These are phyloP conservation scores for Oreochromis spilurus DNA, from an alignment of 2,113 vertebrate species.

Conservation along the genomic window DNA sequence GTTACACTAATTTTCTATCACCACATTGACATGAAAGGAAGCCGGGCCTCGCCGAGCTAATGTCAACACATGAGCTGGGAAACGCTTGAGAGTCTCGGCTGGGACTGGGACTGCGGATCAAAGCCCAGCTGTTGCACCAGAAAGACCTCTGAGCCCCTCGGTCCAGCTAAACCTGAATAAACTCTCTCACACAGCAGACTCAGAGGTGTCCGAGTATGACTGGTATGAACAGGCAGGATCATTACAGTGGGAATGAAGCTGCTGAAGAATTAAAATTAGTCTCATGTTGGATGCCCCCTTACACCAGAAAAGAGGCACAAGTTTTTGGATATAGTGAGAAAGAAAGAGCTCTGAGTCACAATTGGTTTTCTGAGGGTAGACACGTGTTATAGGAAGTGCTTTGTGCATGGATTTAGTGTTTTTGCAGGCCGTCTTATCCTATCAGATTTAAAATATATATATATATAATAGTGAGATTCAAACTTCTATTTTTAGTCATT, in stretches of 20 bases:
- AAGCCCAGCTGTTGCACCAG: constrained; percentile 30
- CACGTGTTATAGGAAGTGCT: neutral
- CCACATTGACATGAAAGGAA: neutral
- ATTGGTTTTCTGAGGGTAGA: neutral
- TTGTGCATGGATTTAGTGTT: neutral
- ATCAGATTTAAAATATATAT: neutral
- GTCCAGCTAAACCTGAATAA: neutral
- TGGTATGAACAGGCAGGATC: neutral
- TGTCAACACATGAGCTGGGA: constrained; percentile 1
- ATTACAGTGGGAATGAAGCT: neutral
- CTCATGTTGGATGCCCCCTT: neutral
- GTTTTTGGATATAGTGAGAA: neutral
- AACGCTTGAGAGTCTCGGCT: neutral
- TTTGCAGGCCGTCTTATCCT: neutral
- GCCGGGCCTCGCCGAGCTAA: neutral
- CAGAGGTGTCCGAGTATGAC: neutral
- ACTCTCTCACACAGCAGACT: neutral
- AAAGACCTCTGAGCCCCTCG: neutral
- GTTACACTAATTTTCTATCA: neutral
- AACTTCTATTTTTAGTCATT: neutral
- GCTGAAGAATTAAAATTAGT: neutral
- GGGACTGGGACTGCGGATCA: constrained; percentile 16
- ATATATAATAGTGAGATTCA: neutral
- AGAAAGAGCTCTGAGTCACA: neutral
- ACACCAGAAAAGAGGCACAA: neutral